Base-by-base conservation (phyloP, 2,888 invertebrate genomes). In the Apamea sordens region DNA sequence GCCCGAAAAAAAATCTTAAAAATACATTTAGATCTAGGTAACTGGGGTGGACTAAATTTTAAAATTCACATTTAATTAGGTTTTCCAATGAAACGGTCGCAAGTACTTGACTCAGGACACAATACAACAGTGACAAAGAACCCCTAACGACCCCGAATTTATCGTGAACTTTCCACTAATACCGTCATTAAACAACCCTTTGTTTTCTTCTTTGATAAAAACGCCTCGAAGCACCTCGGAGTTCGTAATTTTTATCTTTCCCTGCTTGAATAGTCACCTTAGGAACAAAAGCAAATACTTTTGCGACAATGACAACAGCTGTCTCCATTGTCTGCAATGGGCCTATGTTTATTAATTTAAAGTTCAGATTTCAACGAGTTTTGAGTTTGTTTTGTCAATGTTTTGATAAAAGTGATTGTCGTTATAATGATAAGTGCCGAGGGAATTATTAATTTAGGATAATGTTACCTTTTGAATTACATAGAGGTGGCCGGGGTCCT, bases 81-180 rank as follows among this genome's bases (percentile, higher is more conserved):
- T 91, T 91, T 91, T 92, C 91, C 91, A 92, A 91, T 92, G 91
- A 91, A 92, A 91, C 89, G 90, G 90, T 93, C 90, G 86, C 90
- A 83, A 79, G 76, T 93, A 93, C 91, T 94, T 93, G 93, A 94
- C 91, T 94, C 92, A 91, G 90, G 92, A 90, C 92, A 95, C 95
- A 95, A 95, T 95, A 95, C 94, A 95, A 91, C 93, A 91, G 91
- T 94, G 94, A 96, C 96, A 96, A 96, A 96, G 95, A 94, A 94
- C 93, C 93, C 92, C 91, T 95, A 96, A 96, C 94, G 95, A 95
- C 94, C 93, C 90, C 92, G 92, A 96, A 96, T 96, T 96, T 95
- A 96, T 96, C 95, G 95, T 93, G 94, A 96, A 95, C 95, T 96
- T 95, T 95, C 95, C 94, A 95, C 96, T 96, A 96, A 96, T 95